Base-by-base conservation (phyloP, 2,888 invertebrate genomes). In the Drosophila ezoana region DNA sequence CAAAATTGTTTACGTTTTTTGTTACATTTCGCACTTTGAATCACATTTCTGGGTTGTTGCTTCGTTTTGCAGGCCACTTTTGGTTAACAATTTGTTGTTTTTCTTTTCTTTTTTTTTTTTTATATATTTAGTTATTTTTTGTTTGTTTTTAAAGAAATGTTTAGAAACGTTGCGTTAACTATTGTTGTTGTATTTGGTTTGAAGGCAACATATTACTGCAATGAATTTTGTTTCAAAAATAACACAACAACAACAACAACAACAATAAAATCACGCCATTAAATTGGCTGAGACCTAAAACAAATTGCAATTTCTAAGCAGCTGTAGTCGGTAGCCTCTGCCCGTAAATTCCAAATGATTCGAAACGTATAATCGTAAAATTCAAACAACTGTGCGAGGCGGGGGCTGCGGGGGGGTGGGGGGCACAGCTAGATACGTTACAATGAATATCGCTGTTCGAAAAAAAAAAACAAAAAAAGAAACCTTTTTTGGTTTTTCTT, bases 101-200 rank as follows among this genome's bases (percentile, higher is more conserved):
- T 40, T 40, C 0, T 2, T 40, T 2, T 40, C 16, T n/a, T 8
- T 13, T n/a, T 44, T 45, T 37, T 20, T 35, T 57, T 44, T 3
- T 18, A 3, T 38, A 49, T 59, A 11, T 45, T 51, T 40, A 47
- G 9, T 13, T 32, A 16, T 18, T 54, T 28, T 40, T 66, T 49
- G 44, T 13, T 54, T 56, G 37, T 49, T 44, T 33, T 60, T 64
- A 41, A 68, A 56, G 51, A 62, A 49, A 56, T 79, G 44, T 84
- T 84, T 84, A 87, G 74, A 83, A 83, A 84, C 87, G 85, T 87
- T 85, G 87, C 87, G 83, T 83, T 83, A 83, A 83, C 83, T 83
- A 70, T 81, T 66, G 76, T 76, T 83, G 60, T 69, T 72, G 60
- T 60, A 51, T 73, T 73, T 63, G 44, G 53, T 54, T 82, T 72